A percentile compares a stretch with the other conserved stretches of the same genome.
phyloP scores from a whole-genome alignment of 2,888 invertebrate genomes.

The Pristionchus arcanus region DNA sequence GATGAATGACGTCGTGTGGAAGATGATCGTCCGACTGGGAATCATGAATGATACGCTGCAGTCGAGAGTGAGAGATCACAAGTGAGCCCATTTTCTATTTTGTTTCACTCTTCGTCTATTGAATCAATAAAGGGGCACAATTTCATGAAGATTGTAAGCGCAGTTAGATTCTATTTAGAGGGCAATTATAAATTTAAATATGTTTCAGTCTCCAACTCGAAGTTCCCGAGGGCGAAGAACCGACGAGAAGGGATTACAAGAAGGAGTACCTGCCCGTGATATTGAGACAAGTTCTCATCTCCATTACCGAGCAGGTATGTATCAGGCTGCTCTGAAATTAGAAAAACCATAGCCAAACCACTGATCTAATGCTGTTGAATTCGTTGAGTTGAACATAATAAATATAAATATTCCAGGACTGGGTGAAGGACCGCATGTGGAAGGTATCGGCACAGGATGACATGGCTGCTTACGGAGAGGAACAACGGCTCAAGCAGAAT shows the following conservation, averaged over 20 bases:
- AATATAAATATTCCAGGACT: constrained; percentile 64
- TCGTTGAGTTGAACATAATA: neutral
- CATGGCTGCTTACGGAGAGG: constrained; percentile 66
- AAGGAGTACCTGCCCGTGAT: constrained; percentile 49
- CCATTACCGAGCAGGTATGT: constrained; percentile 16
- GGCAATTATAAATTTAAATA: too few relatives aligned
- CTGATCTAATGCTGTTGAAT: too few relatives aligned
- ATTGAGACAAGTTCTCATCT: constrained; percentile 11
- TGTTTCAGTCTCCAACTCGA: constrained; percentile 46
- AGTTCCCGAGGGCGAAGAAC: neutral
- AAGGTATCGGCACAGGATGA: constrained; percentile 61
- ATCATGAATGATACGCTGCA: constrained; percentile 69
- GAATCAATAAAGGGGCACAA: too few relatives aligned
- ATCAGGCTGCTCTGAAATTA: too few relatives aligned
- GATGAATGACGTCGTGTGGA: constrained; percentile 70
- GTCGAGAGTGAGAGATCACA: constrained; percentile 57
- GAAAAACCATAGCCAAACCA: too few relatives aligned
- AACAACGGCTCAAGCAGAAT: constrained; percentile 64
- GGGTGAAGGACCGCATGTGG: constrained; percentile 74
- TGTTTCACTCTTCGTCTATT: too few relatives aligned
- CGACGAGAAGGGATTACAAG: neutral
- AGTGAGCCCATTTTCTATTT: constrained; percentile 52
- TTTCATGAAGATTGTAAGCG: too few relatives aligned
- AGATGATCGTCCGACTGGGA: constrained; percentile 68
- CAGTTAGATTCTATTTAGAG: too few relatives aligned